Evolutionary conservation across 2,797 vertebrate genomes (phyloP).

Genomic region (Danio tinwini): DNA sequence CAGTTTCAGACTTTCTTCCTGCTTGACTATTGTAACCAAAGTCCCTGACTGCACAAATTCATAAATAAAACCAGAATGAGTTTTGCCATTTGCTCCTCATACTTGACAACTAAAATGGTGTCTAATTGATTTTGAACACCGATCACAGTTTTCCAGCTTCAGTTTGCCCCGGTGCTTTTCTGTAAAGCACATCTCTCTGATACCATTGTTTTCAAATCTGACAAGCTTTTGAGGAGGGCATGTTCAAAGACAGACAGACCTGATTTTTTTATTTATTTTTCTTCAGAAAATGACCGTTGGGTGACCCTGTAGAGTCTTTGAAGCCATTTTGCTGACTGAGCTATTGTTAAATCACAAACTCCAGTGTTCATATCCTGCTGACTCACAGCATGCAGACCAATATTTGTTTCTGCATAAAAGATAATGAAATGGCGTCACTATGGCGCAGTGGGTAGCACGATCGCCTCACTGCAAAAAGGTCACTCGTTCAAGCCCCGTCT

Average conservation of each 20-base stretch:
- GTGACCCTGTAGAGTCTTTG: not conserved
- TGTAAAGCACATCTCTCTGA: conserved; percentile 17
- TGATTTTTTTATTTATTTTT: conserved; percentile 33
- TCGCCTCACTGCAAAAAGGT: no score
- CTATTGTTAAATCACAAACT: conserved; percentile 32
- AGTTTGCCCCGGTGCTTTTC: not conserved
- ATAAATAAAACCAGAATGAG: not conserved
- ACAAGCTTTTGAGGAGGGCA: conserved; percentile 21
- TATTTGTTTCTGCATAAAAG: conserved; percentile 7
- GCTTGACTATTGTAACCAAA: not conserved
- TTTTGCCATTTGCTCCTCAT: conserved; percentile 2
- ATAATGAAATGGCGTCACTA: no score
- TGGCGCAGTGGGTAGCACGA: no score
- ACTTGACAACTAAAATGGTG: not conserved
- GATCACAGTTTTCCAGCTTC: conserved; percentile 14
- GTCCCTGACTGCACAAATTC: not conserved
- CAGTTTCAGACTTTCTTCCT: not conserved
- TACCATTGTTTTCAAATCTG: conserved; percentile 22
- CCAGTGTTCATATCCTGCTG: not conserved
- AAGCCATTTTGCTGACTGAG: conserved; percentile 14
- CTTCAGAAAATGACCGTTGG: conserved; percentile 19
- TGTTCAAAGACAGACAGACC: conserved; percentile 32
- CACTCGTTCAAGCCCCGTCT: no score
- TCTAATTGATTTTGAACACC: conserved; percentile 25
- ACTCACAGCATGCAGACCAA: not conserved